phyloP scores from a whole-genome alignment of 1,140 invertebrate genomes.

The Geopemphigus sp. region DNA sequence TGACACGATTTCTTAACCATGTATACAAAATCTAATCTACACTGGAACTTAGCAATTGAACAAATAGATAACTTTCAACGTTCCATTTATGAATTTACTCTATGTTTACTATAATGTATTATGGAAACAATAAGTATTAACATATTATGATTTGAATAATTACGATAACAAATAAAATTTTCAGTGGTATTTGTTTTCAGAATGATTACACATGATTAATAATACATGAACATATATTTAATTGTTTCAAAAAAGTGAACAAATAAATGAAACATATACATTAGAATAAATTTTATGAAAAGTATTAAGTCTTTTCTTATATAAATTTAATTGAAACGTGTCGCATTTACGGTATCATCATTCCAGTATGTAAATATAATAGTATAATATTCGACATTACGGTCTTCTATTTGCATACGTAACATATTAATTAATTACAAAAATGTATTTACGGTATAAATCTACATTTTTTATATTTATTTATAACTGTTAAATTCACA shows the following conservation, averaged over 20 bases:
- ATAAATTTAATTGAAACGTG: too few species aligned
- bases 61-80: neutral
- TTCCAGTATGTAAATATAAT: neutral
- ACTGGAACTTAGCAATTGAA: neutral
- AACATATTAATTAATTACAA: neutral
- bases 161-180: slow-evolving; percentile 7
- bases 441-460: neutral
- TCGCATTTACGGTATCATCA: neutral
- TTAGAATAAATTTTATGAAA: too few species aligned
- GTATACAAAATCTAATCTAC: slow-evolving; percentile 7
- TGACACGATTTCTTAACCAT: neutral
- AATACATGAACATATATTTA: neutral
- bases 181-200: neutral
- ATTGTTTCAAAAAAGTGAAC: neutral
- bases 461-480: neutral
- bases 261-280: neutral
- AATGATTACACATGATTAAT: neutral
- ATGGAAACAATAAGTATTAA: neutral
- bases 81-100: neutral
- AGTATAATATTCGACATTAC: neutral
- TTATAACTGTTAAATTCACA: neutral
- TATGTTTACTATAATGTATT: neutral
- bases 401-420: too few species aligned
- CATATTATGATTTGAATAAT: neutral
- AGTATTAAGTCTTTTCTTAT: too few species aligned